Evolutionary conservation across 2,888 invertebrate genomes (phyloP).

Genomic region (Pristionchus exspectatus): DNA sequence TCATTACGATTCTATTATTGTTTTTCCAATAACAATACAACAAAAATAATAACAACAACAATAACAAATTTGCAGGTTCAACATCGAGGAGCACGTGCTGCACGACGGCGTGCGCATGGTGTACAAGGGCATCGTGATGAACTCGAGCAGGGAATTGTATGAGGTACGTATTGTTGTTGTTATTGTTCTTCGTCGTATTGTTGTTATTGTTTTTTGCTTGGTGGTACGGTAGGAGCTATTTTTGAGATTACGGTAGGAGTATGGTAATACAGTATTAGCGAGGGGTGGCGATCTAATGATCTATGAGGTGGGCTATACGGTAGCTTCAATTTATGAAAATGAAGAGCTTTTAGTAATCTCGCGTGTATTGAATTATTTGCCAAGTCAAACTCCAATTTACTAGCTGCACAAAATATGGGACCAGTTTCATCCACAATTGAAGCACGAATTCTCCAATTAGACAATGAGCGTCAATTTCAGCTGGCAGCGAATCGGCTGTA

Average conservation of each 20-base stretch:
- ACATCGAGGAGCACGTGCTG: slow-evolving; percentile 68
- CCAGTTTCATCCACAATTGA: no score
- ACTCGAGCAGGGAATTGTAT: slow-evolving; percentile 67
- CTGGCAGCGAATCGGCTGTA: slow-evolving; percentile 87
- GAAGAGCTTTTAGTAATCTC: no score
- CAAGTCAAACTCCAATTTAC: no score
- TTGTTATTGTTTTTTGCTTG: no score
- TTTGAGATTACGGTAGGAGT: background rate
- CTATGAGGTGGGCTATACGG: no score
- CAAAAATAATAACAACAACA: slow-evolving; percentile 47
- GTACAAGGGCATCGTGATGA: slow-evolving; percentile 64
- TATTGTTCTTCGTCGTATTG: background rate
- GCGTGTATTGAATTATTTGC: no score
- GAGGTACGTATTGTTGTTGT: slow-evolving; percentile 56
- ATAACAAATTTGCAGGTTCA: slow-evolving; percentile 56
- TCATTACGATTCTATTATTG: no score
- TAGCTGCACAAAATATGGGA: no score
- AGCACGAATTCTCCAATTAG: background rate
- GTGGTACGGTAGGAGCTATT: background rate
- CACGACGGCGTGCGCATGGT: slow-evolving; percentile 67
- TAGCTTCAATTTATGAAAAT: no score
- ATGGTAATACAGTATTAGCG: no score
- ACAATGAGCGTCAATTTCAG: slow-evolving; percentile 73
- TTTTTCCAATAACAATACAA: background rate
- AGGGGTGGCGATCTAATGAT: no score